These are phyloP conservation scores for Phylloscopus whistleri DNA, from an alignment of 2,113 vertebrate species.

Conservation along the genomic window DNA sequence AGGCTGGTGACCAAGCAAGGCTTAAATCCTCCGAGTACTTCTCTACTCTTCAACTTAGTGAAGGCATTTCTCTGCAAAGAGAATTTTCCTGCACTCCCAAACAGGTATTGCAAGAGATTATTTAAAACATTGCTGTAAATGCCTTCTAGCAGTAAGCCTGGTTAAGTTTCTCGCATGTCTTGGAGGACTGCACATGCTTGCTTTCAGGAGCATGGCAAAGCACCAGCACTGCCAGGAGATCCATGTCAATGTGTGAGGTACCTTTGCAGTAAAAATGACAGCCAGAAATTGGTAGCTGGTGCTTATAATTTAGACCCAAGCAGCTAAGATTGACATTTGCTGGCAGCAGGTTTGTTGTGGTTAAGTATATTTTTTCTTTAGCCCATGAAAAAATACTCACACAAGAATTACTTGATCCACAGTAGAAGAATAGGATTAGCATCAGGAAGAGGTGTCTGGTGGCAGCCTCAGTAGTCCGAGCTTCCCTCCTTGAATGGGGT, in stretches of 20 bases:
- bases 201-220: constrained; percentile 12
- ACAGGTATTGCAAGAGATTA: constrained; percentile 15
- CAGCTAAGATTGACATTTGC: constrained; percentile 21
- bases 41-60: neutral
- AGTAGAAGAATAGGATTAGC: constrained; percentile 59
- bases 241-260: constrained; percentile 11
- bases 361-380: constrained; percentile 52
- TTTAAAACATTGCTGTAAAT: neutral
- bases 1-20: neutral
- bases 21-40: neutral
- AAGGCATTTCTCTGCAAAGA: neutral
- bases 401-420: constrained; percentile 30
- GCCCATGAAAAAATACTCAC: constrained; percentile 25
- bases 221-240: neutral
- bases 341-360: constrained; percentile 53
- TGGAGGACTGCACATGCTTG: neutral
- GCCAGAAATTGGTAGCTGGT: neutral
- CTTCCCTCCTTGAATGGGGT: neutral
- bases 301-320: neutral
- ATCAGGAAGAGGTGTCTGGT: constrained; percentile 46
- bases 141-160: constrained; percentile 28
- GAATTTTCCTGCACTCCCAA: neutral
- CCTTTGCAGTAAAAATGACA: neutral
- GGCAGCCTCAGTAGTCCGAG: neutral
- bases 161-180: constrained; percentile 14